Conservation (phyloP, 2,113 vertebrate species). For the Gnathonemus echidnorhynchus region DNA sequence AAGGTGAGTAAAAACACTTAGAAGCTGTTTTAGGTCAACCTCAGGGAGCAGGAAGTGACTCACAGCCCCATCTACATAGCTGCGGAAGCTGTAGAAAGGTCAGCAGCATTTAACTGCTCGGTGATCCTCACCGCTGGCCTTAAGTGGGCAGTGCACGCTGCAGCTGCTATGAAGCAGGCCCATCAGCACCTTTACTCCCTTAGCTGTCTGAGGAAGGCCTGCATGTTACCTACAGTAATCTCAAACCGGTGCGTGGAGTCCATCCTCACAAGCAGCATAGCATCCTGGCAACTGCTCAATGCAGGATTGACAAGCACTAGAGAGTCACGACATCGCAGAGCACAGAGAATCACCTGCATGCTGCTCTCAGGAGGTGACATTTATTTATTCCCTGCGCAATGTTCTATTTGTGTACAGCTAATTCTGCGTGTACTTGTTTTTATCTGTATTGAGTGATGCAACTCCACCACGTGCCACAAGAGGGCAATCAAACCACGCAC, state of each 20-base stretch:
- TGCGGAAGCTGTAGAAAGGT: too few species aligned
- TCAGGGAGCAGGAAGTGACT: too few species aligned
- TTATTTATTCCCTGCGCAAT: neutral
- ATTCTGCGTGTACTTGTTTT: neutral
- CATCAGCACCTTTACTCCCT: too few species aligned
- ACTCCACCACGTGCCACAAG: neutral
- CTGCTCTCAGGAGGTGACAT: neutral
- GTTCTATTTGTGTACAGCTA: neutral
- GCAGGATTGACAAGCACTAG: neutral
- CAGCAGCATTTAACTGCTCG: too few species aligned
- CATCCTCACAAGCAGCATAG: neutral
- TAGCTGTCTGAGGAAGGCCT: too few species aligned
- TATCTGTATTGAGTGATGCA: neutral
- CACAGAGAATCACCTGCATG: neutral
- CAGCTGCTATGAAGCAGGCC: too few species aligned
- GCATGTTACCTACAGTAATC: neutral
- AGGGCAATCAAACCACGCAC: neutral
- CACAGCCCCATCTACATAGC: too few species aligned
- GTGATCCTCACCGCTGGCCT: too few species aligned
- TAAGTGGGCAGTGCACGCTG: too few species aligned
- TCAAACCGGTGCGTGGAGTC: neutral
- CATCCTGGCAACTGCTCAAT: neutral
- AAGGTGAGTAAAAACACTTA: too few species aligned
- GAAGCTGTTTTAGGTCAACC: too few species aligned
- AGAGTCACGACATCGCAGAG: neutral